These are phyloP conservation scores for Paratilapia polleni DNA, from an alignment of 2,113 vertebrate species.

Conservation along the genomic window DNA sequence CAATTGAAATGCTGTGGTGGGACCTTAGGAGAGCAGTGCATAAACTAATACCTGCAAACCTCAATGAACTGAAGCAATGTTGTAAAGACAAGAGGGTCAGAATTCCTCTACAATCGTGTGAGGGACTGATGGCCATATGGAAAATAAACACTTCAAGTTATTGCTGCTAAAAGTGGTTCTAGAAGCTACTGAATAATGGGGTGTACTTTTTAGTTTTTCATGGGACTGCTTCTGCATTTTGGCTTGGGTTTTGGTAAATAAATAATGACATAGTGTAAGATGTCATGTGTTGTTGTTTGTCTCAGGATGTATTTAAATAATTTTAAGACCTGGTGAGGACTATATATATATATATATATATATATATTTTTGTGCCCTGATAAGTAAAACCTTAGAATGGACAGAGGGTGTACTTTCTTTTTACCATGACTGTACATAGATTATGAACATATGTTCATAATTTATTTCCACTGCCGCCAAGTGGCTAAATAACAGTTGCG, in stretches of 20 bases:
- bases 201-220: not conserved
- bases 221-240: not conserved
- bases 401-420: not conserved
- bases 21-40: no score
- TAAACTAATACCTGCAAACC: no score
- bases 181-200: not conserved
- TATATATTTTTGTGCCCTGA: not conserved
- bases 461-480: not conserved
- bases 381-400: not conserved
- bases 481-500: not conserved
- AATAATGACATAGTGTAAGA: not conserved
- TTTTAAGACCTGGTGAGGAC: not conserved
- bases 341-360: no score
- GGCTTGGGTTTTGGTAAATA: not conserved
- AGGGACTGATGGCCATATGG: not conserved
- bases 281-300: not conserved
- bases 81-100: not conserved
- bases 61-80: not conserved
- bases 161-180: not conserved
- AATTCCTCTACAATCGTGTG: accelerated
- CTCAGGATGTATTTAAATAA: not conserved
- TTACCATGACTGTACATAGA: not conserved
- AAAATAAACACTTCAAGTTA: accelerated
- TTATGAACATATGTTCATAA: not conserved
- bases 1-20: no score